Percentiles rank a stretch among this genome's conserved stretches.
Conservation (phyloP, 92 coral and sea anemone genomes). For the Isaurus tuberculatus region DNA sequence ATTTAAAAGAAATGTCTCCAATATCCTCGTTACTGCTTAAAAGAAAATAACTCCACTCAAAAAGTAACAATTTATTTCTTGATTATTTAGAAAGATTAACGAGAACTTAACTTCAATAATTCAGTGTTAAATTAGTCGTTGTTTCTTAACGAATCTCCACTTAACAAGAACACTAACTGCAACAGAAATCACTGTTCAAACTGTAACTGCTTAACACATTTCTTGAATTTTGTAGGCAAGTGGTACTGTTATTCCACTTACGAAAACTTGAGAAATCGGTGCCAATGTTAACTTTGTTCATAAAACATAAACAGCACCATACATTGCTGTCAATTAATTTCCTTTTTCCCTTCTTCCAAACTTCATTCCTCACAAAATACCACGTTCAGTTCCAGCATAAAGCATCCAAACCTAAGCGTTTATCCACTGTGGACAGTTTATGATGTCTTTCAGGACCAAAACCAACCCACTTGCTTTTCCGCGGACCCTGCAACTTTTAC, state of each 20-base stretch:
- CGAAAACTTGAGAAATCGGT: slow-evolving; percentile 28
- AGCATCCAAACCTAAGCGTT: slow-evolving; percentile 18
- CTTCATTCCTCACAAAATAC: neutral
- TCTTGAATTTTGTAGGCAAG: too few species aligned
- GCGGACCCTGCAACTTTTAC: slow-evolving; percentile 11
- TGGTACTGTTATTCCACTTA: neutral
- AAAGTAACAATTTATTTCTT: slow-evolving; percentile 5
- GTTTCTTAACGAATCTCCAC: slow-evolving; percentile 3
- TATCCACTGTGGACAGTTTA: slow-evolving; percentile 21
- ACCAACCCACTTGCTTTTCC: slow-evolving; percentile 23
- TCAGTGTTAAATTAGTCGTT: slow-evolving; percentile 1
- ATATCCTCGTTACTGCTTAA: slow-evolving; percentile 12
- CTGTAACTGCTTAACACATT: too few species aligned
- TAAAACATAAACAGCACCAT: slow-evolving; percentile 14
- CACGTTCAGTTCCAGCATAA: slow-evolving; percentile 23
- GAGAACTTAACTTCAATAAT: neutral
- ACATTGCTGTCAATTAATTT: neutral
- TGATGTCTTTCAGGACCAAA: slow-evolving; percentile 24
- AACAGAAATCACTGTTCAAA: too few species aligned
- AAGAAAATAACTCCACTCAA: neutral
- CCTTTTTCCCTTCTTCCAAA: too few species aligned
- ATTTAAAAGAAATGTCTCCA: slow-evolving; percentile 9
- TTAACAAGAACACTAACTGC: neutral
- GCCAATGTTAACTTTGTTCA: slow-evolving; percentile 9
- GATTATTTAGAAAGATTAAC: slow-evolving; percentile 17